Conservation (phyloP, 2,888 invertebrate species). For the Colostygia pectinataria region DNA sequence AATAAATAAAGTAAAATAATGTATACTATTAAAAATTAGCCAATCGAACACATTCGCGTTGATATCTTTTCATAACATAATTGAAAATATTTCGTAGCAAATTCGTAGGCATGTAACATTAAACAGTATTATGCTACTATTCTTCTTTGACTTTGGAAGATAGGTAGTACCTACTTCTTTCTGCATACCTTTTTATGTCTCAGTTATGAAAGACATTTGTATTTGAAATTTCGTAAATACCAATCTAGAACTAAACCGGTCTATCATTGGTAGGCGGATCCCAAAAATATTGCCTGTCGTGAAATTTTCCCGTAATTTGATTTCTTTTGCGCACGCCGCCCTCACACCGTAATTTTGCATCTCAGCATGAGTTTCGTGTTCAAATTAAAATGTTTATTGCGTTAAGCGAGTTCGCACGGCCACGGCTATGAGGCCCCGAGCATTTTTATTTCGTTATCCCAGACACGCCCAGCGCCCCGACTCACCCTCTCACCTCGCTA, state of each 20-base stretch:
- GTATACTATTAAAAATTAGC: too few relatives aligned
- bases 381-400: slow-evolving; percentile 83
- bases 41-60: slow-evolving; percentile 8
- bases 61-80: slow-evolving; percentile 14
- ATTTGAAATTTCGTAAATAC: slow-evolving; percentile 1
- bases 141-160: too few relatives aligned
- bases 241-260: slow-evolving; percentile 14
- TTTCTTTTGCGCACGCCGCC: slow-evolving; percentile 66
- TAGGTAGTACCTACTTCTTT: too few relatives aligned
- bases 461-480: slow-evolving; percentile 60
- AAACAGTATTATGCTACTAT: too few relatives aligned
- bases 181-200: too few relatives aligned
- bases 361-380: slow-evolving; percentile 80
- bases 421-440: slow-evolving; percentile 61
- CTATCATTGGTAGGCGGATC: slow-evolving; percentile 29
- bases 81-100: slow-evolving; percentile 2
- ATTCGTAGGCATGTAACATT: neutral
- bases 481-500: slow-evolving; percentile 54
- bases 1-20: too few relatives aligned
- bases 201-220: too few relatives aligned
- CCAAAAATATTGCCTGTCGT: slow-evolving; percentile 42
- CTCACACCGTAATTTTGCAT: slow-evolving; percentile 72
- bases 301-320: slow-evolving; percentile 71
- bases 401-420: slow-evolving; percentile 79
- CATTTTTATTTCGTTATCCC: slow-evolving; percentile 79